Evolutionary conservation across 2,113 vertebrate genomes (phyloP), one percentile per base, ranked within the genome.

Genomic region (Xenopus laevis): DNA sequence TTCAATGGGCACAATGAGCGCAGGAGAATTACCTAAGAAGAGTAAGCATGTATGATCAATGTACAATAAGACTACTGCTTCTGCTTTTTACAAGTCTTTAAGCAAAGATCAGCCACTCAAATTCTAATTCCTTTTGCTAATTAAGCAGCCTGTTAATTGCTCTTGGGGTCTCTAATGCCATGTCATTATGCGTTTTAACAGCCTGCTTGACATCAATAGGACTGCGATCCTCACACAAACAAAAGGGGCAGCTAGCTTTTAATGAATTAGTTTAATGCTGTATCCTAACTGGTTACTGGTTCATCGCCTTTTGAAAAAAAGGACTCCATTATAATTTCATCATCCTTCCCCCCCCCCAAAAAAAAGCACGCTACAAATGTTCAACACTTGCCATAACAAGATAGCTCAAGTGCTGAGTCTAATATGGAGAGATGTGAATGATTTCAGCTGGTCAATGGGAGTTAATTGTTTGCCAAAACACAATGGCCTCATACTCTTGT

Each of bases 131-230:
- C 89, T 90, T 87, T 78, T 84, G 88, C 87, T 98, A 97, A 97
- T 97, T 96, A 98, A 98, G 93, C 91, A 88, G 91, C 83, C 90
- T 91, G 95, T 92, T 98, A 97, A 97, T 98, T 96, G 94, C 90
- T 94, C 89, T 88, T 86, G 83, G 91, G 87, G 90, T 88, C 89
- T 92, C 89, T 86, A 90, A 92, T 89, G 87, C 91, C 87, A 91
- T 88, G 91, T 89, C 91, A 94, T 94, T 94, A 91, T 90, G 88
- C 86, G 82, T 83, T 86, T 87, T 90, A 92, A 90, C 89, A 88
- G 83, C 86, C 86, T 85, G 86, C 82, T 84, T 86, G 87, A 86
- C 92, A 91, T 92, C 93, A 91, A 90, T 89, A 90, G 92, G 89
- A 84, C 87, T 83, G 78, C 80, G 80, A 87, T 87, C 87, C 83